Percentiles rank a stretch among this genome's conserved stretches.
phyloP scores from a whole-genome alignment of 2,888 invertebrate species.

The Osedax fenrisi region DNA sequence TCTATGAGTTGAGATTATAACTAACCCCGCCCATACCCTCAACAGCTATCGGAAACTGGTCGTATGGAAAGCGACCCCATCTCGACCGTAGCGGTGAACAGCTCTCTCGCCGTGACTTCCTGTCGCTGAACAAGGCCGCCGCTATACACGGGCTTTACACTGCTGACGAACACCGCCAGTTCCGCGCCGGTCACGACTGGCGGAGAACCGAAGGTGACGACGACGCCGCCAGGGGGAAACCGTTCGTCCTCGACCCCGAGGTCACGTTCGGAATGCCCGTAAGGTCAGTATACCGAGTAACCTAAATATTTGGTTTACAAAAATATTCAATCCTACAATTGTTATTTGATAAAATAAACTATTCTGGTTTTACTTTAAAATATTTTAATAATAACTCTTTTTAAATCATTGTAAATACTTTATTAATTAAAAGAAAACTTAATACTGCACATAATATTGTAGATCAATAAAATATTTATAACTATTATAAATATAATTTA shows the following conservation, averaged over 20 bases:
- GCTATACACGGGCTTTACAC: slow-evolving; percentile 44
- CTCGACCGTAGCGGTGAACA: not conserved
- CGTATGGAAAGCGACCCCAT: not conserved
- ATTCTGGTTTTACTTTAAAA: too few relatives aligned
- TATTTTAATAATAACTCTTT: too few relatives aligned
- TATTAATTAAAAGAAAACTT: too few relatives aligned
- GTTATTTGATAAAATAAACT: too few relatives aligned
- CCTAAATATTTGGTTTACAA: too few relatives aligned
- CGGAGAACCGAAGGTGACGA: slow-evolving; percentile 39
- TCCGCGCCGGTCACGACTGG: slow-evolving; percentile 46
- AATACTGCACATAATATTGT: too few relatives aligned
- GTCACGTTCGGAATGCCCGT: slow-evolving; percentile 47
- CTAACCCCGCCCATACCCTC: too few relatives aligned
- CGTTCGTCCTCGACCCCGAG: slow-evolving; percentile 20
- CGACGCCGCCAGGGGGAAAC: not conserved
- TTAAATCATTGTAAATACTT: too few relatives aligned
- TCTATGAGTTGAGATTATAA: too few relatives aligned
- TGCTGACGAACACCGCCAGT: slow-evolving; percentile 44
- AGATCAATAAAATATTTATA: too few relatives aligned
- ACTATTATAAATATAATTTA: too few relatives aligned
- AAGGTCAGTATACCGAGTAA: slow-evolving; percentile 40
- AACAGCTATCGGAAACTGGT: not conserved
- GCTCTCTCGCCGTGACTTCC: slow-evolving; percentile 40
- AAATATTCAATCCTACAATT: too few relatives aligned
- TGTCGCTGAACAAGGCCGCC: slow-evolving; percentile 45